A percentile compares a stretch with the other conserved stretches of the same genome.
Evolutionary conservation across 2,888 invertebrate species (phyloP).

Genomic region (Eupeodes luniger): DNA sequence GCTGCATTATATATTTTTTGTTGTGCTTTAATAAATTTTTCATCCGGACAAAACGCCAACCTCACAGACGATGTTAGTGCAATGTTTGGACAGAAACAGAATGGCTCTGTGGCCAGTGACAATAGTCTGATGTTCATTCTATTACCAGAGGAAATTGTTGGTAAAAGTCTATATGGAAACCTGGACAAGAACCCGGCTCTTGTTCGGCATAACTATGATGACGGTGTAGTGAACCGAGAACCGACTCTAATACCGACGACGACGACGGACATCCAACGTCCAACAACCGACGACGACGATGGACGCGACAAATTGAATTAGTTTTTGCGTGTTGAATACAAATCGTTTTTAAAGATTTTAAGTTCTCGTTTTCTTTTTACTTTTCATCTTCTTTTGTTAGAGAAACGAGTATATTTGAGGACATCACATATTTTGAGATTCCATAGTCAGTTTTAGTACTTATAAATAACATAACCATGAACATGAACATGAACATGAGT

Average conservation of each 20-base stretch:
- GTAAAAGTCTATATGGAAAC: background rate
- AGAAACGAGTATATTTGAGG: background rate
- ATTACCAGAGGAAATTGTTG: slow-evolving; percentile 34
- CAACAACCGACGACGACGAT: background rate
- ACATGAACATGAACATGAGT: no score
- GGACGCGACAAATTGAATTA: slow-evolving; percentile 64
- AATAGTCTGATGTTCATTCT: slow-evolving; percentile 65
- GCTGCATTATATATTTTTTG: slow-evolving; percentile 22
- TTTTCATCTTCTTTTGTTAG: slow-evolving; percentile 1
- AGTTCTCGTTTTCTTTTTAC: slow-evolving; percentile 11
- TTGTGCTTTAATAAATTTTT: slow-evolving; percentile 45
- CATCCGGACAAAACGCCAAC: slow-evolving; percentile 46
- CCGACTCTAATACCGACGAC: no score
- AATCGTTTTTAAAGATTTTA: slow-evolving; percentile 49
- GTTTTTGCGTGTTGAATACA: slow-evolving; percentile 66
- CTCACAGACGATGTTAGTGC: slow-evolving; percentile 24
- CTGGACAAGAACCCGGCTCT: slow-evolving; percentile 27
- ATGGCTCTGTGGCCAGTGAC: slow-evolving; percentile 51
- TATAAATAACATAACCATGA: no score
- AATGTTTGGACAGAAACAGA: slow-evolving; percentile 48
- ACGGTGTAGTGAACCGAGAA: slow-evolving; percentile 29
- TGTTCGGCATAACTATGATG: slow-evolving; percentile 17
- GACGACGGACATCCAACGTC: no score
- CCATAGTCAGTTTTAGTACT: background rate
- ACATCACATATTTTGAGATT: slow-evolving; percentile 17